These are phyloP conservation scores for Cyprinodon brontotheroides DNA, from an alignment of 2,113 vertebrate genomes.

Conservation along the genomic window DNA sequence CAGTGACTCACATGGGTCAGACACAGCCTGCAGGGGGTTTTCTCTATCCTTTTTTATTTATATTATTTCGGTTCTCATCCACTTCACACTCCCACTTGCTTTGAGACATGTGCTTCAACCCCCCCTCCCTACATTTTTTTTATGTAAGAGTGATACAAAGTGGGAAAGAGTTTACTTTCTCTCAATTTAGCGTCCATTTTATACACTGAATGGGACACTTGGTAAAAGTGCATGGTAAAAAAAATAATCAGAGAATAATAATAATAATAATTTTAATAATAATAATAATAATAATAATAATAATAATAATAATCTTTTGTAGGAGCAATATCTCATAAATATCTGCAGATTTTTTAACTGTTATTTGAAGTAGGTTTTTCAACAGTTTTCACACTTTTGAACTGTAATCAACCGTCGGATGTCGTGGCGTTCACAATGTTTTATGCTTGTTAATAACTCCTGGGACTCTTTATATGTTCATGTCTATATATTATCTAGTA, in stretches of 20 bases:
- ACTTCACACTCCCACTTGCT: conserved; percentile 45
- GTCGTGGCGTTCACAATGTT: too few relatives aligned
- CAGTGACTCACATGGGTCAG: conserved; percentile 69
- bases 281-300: too few relatives aligned
- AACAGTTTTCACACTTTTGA: not conserved
- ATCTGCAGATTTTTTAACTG: too few relatives aligned
- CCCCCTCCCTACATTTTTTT: conserved; percentile 33
- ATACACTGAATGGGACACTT: not conserved
- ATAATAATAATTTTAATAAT: too few relatives aligned
- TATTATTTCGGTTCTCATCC: conserved; percentile 8
- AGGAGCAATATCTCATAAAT: too few relatives aligned
- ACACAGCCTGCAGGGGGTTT: conserved; percentile 54
- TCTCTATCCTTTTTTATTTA: conserved; percentile 32
- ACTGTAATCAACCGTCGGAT: too few relatives aligned
- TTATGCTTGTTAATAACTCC: not conserved
- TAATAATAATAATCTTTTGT: too few relatives aligned
- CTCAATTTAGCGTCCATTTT: not conserved
- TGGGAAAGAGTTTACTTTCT: not conserved
- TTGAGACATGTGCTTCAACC: conserved; percentile 20
- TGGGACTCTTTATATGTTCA: not conserved
- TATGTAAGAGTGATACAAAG: conserved; percentile 17
- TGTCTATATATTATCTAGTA: not conserved
- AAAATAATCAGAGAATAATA: too few relatives aligned
- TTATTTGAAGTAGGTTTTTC: not conserved
- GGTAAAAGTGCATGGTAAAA: not conserved